Evolutionary conservation across 1,140 invertebrate genomes (phyloP), one percentile per base, ranked within the genome.

Genomic region (Daktulosphaira vitifoliae): DNA sequence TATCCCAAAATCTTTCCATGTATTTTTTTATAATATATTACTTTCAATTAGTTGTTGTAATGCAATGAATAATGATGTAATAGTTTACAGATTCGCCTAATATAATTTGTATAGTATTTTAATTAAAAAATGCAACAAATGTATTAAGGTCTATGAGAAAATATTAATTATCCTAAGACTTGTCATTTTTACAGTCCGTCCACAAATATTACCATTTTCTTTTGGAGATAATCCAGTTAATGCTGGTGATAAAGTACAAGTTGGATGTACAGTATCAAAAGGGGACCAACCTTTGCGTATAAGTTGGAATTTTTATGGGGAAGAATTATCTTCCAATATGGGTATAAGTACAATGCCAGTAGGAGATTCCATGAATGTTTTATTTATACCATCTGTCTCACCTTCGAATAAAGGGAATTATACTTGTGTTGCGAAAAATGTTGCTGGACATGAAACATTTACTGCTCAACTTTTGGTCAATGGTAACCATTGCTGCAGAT

Each of bases 301-400:
- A 54, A 73, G 73, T 29, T 90, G 87, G 87, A 82, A 80, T 46
- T 82, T 88, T 71, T 84, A 84, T 70, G 78, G 76, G 62, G 72
- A 77, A 50, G 71, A 73, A 66, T 71, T 82, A 18, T 70, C 75
- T 51, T 76, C 72, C 33, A 69, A 73, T 54, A 67, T 78, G 72
- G 82, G 86, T 71, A 72, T 92, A 74, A 74, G 76, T 69, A 71
- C 88, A 70, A 70, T 77, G 66, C 80, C 86, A 77, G 79, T 77
- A 66, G 78, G 88, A 72, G 78, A 90, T 78, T 80, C 83, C 76
- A 77, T 82, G 38, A 88, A 85, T 69, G 81, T 86, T 48, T 76
- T 92, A 67, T 86, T 83, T 65, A 89, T 92, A 70, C 84, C 88
- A 71, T 82, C 82, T 67, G 85, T 87, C n/a, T 80, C 81, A 62